Evolutionary conservation across 2,797 vertebrate genomes (phyloP).

Genomic region (Crocodylus rhombifer): DNA sequence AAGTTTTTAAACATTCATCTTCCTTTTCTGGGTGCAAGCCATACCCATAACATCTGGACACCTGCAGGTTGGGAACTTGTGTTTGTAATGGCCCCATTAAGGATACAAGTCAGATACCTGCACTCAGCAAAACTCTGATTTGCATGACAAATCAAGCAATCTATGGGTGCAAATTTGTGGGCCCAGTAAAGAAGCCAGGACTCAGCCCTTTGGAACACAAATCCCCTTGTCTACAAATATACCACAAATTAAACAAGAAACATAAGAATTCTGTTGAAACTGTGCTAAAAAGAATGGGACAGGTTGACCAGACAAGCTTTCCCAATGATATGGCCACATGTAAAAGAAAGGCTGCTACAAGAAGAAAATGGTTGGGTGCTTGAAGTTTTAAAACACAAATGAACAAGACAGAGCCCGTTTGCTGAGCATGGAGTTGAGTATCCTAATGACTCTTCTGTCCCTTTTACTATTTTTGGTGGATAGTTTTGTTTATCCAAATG

Average conservation of each 20-base stretch:
- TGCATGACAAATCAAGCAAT: not conserved
- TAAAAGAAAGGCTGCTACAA: not conserved
- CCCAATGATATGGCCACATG: not conserved
- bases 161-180: not conserved
- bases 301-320: not conserved
- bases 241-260: not conserved
- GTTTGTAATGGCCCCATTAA: not conserved
- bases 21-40: not conserved
- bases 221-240: not conserved
- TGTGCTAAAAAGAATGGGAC: not conserved
- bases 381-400: not conserved
- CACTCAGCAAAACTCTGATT: not conserved
- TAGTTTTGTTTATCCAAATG: not conserved
- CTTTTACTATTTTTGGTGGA: not conserved
- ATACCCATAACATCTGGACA: not conserved
- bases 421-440: not conserved
- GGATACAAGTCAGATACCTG: not conserved
- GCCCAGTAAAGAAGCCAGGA: not conserved
- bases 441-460: not conserved
- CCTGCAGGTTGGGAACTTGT: not conserved
- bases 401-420: not conserved
- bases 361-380: not conserved
- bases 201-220: not conserved
- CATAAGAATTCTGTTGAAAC: too few relatives aligned
- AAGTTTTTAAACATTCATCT: not conserved